Conservation (phyloP, 2,888 invertebrate species). For the Magallana nippona region DNA sequence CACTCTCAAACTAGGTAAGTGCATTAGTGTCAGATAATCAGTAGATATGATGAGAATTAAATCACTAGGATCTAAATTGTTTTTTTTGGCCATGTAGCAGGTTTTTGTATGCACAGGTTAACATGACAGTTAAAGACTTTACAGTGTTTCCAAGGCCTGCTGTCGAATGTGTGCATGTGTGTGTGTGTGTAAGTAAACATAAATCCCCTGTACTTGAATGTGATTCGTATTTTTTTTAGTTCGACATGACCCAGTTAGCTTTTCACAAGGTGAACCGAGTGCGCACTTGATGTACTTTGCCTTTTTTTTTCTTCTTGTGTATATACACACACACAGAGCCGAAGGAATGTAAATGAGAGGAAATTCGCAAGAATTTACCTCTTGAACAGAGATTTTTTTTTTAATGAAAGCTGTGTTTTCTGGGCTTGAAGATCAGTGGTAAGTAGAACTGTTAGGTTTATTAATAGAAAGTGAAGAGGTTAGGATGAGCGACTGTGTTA, state of each 20-base stretch:
- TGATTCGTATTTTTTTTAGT: constrained; percentile 25
- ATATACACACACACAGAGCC: constrained; percentile 1
- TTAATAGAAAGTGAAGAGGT: too few species aligned
- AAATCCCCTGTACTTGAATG: constrained; percentile 6
- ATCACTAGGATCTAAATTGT: not conserved
- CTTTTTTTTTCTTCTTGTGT: not conserved
- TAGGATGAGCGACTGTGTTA: too few species aligned
- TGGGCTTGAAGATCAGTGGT: not conserved
- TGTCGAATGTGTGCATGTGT: not conserved
- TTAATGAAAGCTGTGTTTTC: constrained; percentile 20
- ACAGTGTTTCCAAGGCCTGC: not conserved
- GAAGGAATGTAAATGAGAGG: constrained; percentile 31
- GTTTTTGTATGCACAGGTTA: not conserved
- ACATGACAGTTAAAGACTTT: too few species aligned
- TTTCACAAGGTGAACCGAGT: constrained; percentile 26
- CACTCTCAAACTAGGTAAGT: not conserved
- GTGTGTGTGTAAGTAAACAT: constrained; percentile 9
- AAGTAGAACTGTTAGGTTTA: not conserved
- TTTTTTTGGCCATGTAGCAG: not conserved
- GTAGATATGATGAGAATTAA: not conserved
- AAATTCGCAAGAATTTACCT: constrained; percentile 28
- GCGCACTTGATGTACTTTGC: constrained; percentile 32
- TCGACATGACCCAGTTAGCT: constrained; percentile 29
- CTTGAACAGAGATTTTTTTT: not conserved
- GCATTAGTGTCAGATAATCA: not conserved